These are phyloP conservation scores for Pristis pectinata DNA, from an alignment of 2,797 vertebrate species.

Conservation along the genomic window DNA sequence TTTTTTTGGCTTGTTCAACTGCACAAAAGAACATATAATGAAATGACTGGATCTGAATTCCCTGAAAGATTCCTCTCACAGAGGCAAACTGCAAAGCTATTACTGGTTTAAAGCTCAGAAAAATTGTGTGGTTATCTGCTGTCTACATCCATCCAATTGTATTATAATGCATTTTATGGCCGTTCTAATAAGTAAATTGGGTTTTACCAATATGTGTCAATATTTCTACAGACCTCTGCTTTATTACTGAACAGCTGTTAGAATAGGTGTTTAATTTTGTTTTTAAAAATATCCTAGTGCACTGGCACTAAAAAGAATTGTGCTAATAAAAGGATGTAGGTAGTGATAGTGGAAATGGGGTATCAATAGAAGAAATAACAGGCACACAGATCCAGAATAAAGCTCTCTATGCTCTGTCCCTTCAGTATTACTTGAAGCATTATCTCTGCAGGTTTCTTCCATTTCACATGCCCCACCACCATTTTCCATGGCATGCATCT, in stretches of 20 bases:
- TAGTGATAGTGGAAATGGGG: not conserved
- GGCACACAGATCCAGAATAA: not conserved
- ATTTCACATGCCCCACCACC: not conserved
- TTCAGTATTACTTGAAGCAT: not conserved
- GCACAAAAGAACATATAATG: conserved; percentile 16
- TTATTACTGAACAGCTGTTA: not conserved
- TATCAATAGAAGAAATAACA: not conserved
- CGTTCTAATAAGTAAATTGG: conserved; percentile 5
- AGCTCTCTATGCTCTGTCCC: not conserved
- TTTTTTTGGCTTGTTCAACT: not conserved
- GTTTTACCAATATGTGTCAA: not conserved
- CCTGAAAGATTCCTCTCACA: not conserved
- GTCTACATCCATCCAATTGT: not conserved
- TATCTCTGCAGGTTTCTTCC: not conserved
- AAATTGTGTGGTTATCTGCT: conserved; percentile 17
- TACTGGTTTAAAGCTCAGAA: conserved; percentile 4
- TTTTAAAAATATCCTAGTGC: not conserved
- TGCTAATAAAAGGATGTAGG: not conserved
- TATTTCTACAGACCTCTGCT: not conserved
- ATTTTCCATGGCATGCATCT: not conserved
- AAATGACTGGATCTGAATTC: not conserved
- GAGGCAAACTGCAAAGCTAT: not conserved
- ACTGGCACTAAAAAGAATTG: not conserved
- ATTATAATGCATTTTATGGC: not conserved
- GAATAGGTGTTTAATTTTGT: not conserved